Base-by-base conservation (phyloP, 2,888 invertebrate species). In the Tipula lateralis region DNA sequence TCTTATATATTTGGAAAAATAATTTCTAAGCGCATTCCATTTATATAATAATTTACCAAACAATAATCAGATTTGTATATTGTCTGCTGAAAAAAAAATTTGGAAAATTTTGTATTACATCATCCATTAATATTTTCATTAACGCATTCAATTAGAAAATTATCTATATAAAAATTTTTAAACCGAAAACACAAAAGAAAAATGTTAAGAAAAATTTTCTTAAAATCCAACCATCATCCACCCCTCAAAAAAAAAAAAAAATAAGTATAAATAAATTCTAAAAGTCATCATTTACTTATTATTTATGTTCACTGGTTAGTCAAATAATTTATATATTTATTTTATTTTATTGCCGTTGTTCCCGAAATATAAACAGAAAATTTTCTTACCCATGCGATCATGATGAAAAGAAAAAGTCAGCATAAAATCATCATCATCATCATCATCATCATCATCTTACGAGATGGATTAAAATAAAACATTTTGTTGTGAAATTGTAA, bases 111-210 rank as follows among this genome's bases (percentile, higher is more conserved):
- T 44, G 16, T 44, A 1, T 44, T n/a, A 44, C 5, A n/a, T 24
- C 66, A 66, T 66, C 66, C 19, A 66, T 66, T 66, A 66, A 66
- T 66, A 66, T 66, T 66, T 66, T 66, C 66, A 66, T 66, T 66
- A 66, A 66, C 66, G 66, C 66, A 66, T 66, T 66, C 66, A 66
- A 66, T 66, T 66, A 66, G 66, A 66, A 66, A 66, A 66, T 66
- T 66, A 66, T 66, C 24, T 66, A 50, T 24, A 66, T 24, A 66
- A 66, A 66, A 66, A 24, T 66, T 66, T 66, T 2, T 66, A 66
- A 66, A 66, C 1, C 12, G 19, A 24, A 66, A 24, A 66, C 12
- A 24, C 24, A 66, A 66, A 66, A 66, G 66, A 9, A 66, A 66
- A 66, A 66, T 66, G 24, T 24, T 3, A 66, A 24, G 24, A 19